A percentile compares a stretch with the other conserved stretches of the same genome.
Evolutionary conservation across 2,797 vertebrate genomes (phyloP).

Genomic region (Pipistrellus pygmaeus): DNA sequence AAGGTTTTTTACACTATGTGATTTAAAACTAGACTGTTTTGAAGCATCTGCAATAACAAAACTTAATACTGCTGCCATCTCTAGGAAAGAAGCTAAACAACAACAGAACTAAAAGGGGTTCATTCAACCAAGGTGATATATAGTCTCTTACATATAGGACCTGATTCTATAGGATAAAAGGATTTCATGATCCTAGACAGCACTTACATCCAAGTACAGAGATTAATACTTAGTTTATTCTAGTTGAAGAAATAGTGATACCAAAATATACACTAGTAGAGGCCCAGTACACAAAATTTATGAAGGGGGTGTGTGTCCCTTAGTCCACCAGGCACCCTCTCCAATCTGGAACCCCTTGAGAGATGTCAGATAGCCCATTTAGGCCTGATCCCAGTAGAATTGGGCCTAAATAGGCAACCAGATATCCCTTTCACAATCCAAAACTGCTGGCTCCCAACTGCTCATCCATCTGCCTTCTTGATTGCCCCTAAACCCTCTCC

Average conservation of each 20-base stretch:
- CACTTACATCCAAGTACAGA: neutral
- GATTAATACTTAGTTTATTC: neutral
- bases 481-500: too few relatives aligned
- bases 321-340: too few relatives aligned
- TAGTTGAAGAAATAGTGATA: neutral
- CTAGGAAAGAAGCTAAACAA: neutral
- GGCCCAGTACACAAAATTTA: too few relatives aligned
- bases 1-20: neutral
- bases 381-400: too few relatives aligned
- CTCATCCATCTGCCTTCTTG: too few relatives aligned
- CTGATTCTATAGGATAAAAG: neutral
- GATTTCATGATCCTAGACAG: neutral
- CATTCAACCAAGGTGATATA: neutral
- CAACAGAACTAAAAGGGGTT: neutral
- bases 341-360: too few relatives aligned
- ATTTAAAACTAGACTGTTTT: neutral
- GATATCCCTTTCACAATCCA: too few relatives aligned
- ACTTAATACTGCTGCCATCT: neutral
- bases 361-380: too few relatives aligned
- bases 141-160: neutral
- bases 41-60: neutral
- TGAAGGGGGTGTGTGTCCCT: too few relatives aligned
- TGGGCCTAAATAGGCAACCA: too few relatives aligned
- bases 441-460: too few relatives aligned
- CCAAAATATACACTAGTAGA: neutral